phyloP scores from a whole-genome alignment of 2,888 invertebrate genomes.

The Geotrupes spiniger region DNA sequence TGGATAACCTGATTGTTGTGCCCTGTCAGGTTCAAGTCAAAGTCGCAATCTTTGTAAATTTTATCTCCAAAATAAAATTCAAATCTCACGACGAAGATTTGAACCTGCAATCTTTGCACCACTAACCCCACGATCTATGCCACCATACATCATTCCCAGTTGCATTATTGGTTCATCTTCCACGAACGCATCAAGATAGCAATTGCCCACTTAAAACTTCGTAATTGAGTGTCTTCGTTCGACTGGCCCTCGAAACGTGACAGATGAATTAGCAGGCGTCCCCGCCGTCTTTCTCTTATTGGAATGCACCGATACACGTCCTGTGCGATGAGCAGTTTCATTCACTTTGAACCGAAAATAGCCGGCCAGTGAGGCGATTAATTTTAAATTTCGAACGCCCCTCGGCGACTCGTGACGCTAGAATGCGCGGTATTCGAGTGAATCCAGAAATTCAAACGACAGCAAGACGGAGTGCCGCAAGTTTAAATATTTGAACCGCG shows the following conservation, averaged over 20 bases:
- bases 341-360: slow-evolving; percentile 18
- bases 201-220: too few species aligned
- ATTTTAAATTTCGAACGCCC: slow-evolving; percentile 28
- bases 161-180: too few species aligned
- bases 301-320: too few species aligned
- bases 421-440: slow-evolving; percentile 27
- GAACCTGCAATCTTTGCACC: too few species aligned
- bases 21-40: neutral
- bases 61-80: too few species aligned
- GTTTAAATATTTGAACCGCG: slow-evolving; percentile 19
- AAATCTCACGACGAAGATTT: neutral
- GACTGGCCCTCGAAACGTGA: too few species aligned
- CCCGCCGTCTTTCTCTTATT: too few species aligned
- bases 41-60: neutral
- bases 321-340: neutral
- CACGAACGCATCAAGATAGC: too few species aligned
- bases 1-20: neutral
- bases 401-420: slow-evolving; percentile 25
- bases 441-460: slow-evolving; percentile 15
- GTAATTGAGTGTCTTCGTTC: too few species aligned
- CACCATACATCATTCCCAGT: too few species aligned
- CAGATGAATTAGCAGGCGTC: too few species aligned
- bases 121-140: too few species aligned
- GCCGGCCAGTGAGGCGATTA: slow-evolving; percentile 12
- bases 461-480: slow-evolving; percentile 17